Conservation (phyloP, 1,140 invertebrate species). For the Brachionus sp. region DNA sequence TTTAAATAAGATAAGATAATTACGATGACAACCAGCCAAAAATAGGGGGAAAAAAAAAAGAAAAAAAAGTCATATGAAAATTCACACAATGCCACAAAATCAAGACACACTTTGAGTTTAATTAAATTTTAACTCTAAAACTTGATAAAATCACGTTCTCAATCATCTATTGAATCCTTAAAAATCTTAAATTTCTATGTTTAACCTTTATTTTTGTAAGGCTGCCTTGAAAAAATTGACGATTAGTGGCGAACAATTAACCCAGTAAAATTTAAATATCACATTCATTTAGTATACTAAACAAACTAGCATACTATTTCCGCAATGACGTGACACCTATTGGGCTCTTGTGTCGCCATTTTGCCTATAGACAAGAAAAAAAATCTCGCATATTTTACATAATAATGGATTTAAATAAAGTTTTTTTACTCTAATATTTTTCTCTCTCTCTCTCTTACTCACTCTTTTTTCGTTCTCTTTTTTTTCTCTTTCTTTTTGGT, state of each 20-base stretch:
- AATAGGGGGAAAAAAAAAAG: not conserved
- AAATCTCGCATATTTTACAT: not conserved
- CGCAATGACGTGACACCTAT: not conserved
- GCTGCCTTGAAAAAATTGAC: not conserved
- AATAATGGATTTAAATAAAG: constrained; percentile 1
- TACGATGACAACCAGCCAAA: not conserved
- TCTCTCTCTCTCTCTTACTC: not conserved
- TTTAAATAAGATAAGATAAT: not conserved
- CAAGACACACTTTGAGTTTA: not conserved
- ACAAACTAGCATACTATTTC: not conserved
- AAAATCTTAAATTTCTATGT: not conserved
- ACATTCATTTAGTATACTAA: not conserved
- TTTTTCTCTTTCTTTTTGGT: not conserved
- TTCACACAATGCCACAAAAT: not conserved
- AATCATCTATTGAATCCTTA: not conserved
- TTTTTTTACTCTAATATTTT: not conserved
- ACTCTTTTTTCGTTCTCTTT: not conserved
- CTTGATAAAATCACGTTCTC: not conserved
- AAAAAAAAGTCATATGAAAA: not conserved
- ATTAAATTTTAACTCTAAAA: not conserved
- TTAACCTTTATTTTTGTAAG: not conserved
- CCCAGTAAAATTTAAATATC: not conserved
- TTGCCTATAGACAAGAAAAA: not conserved
- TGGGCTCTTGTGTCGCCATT: not conserved
- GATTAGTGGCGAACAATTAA: not conserved